A percentile compares a stretch with the other conserved stretches of the same genome.
These are phyloP conservation scores for Typhlichthys eigenmanni DNA, from an alignment of 2,797 vertebrate genomes.

Conservation along the genomic window DNA sequence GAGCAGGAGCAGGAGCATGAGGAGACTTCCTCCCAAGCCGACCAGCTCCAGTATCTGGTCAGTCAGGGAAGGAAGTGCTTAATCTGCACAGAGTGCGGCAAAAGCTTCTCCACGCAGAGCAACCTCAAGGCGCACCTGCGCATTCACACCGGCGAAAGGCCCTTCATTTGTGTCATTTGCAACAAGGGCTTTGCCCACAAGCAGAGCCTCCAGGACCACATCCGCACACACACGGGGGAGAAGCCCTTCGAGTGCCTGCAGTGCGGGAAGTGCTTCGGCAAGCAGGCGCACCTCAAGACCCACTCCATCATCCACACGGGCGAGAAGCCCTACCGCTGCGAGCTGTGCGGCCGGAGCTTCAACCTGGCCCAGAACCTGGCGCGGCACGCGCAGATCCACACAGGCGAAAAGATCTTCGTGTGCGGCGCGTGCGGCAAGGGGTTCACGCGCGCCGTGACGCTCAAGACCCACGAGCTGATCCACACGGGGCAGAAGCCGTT, in stretches of 20 bases:
- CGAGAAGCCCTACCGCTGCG: constrained; percentile 67
- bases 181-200: constrained; percentile 62
- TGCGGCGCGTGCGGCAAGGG: constrained; percentile 72
- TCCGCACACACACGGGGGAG: constrained; percentile 61
- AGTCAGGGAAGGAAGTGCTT: constrained; percentile 43
- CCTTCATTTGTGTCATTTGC: constrained; percentile 62
- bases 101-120: constrained; percentile 64
- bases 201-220: constrained; percentile 66
- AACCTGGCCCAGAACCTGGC: constrained; percentile 76
- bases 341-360: constrained; percentile 71
- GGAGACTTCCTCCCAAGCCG: accelerated
- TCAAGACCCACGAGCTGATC: constrained; percentile 73
- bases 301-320: constrained; percentile 70
- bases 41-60: constrained; percentile 15
- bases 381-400: constrained; percentile 70
- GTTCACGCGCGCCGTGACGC: constrained; percentile 74
- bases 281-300: constrained; percentile 72
- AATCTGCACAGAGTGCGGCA: constrained; percentile 59
- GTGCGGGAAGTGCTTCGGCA: constrained; percentile 73
- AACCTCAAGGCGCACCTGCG: constrained; percentile 60
- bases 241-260: constrained; percentile 60
- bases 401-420: constrained; percentile 62
- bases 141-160: constrained; percentile 65
- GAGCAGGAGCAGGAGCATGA: not conserved
- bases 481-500: constrained; percentile 77